Evolutionary conservation across 2,797 vertebrate genomes (phyloP).

Genomic region (Gymnoscopelus microlampas): DNA sequence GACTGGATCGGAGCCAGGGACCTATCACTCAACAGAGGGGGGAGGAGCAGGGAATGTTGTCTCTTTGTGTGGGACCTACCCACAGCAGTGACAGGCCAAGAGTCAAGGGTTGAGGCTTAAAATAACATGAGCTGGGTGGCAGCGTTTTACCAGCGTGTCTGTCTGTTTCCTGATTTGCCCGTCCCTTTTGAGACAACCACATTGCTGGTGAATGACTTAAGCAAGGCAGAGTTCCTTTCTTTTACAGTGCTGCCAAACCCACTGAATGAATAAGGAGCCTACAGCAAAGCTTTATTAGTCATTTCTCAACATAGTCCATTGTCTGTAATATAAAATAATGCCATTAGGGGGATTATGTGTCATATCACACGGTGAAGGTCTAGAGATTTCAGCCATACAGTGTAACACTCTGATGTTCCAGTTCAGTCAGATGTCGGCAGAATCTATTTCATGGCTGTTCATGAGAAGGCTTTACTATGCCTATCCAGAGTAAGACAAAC

Average conservation of each 20-base stretch:
- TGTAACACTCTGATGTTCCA: constrained; percentile 8
- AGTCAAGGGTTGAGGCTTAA: constrained; percentile 57
- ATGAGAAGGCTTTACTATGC: not conserved
- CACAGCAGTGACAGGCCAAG: constrained; percentile 56
- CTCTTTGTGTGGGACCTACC: constrained; percentile 50
- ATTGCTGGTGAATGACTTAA: constrained; percentile 62
- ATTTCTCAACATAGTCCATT: not conserved
- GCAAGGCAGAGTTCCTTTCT: constrained; percentile 18
- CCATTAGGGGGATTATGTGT: constrained; percentile 16
- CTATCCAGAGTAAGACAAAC: no score
- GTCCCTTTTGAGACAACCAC: constrained; percentile 55
- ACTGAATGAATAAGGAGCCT: constrained; percentile 8
- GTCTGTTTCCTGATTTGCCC: constrained; percentile 69
- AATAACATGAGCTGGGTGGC: constrained; percentile 68
- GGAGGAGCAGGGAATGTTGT: constrained; percentile 37
- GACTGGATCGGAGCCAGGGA: constrained; percentile 37
- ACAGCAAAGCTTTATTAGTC: not conserved
- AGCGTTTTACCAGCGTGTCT: constrained; percentile 58
- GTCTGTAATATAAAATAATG: not conserved
- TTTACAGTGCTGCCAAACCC: constrained; percentile 9
- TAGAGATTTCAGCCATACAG: not conserved
- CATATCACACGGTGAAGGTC: constrained; percentile 19
- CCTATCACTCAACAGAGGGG: constrained; percentile 43
- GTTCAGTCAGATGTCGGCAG: not conserved
- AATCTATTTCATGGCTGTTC: not conserved